Evolutionary conservation across 2,113 vertebrate species (phyloP), one percentile per base, ranked within the genome.

Genomic region (Tachysurus fulvidraco): DNA sequence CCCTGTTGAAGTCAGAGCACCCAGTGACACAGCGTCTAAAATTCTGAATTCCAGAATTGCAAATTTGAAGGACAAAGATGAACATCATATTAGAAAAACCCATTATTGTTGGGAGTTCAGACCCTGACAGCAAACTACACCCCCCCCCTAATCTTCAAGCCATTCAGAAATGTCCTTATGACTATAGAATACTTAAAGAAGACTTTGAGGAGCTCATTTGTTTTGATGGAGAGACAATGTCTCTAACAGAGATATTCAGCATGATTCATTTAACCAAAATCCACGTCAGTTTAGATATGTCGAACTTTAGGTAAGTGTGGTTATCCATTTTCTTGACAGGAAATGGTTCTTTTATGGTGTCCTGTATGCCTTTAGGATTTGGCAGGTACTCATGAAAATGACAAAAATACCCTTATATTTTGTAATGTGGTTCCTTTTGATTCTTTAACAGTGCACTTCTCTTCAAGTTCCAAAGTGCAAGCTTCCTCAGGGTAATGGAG

Each of bases 311-410:
- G 54, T 74, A 60, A 62, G 64, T 62, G 41, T 13, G 21, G 36
- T 50, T 65, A 28, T 25, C 62, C 82, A 82, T 83, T 65, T 87
- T 71, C 74, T 81, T 50, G 69, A 87, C 76, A 84, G 69, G 71
- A 85, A 55, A 57, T 12, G 30, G n/a, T 59, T 73, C 50, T 83
- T 81, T 88, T 67, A 65, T 30, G n/a, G 55, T 64, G 25, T 74
- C 64, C 59, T 88, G 85, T 88, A 60, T 55, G 57, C 84, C 59
- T 84, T 87, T 46, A 81, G 80, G 62, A 62, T 80, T 78, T 89
- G 88, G 88, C 88, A 87, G 83, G 86, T 83, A 80, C 11, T 17
- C n/a, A 28, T 85, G 85, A 87, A 90, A 90, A 89, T 80, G 11
- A 71, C 50, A 55, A 81, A 83, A 86, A 86, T 67, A 73, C 80